phyloP scores from a whole-genome alignment of 2,113 vertebrate genomes.

The Ctenomys sociabilis region DNA sequence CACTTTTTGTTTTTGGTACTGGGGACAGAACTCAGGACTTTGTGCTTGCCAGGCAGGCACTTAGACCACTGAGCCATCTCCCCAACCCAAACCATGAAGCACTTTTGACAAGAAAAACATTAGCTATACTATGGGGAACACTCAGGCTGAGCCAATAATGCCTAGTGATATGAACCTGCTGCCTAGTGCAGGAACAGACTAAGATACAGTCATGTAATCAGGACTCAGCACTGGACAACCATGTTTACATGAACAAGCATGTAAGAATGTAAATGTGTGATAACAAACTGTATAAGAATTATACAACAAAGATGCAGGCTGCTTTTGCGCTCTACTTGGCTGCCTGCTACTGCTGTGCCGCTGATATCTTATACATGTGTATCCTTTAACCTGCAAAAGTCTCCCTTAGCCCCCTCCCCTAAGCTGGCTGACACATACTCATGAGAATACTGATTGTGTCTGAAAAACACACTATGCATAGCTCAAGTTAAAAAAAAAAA shows the following conservation, averaged over 20 bases:
- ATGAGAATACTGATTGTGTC: background rate
- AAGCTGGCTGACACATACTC: background rate
- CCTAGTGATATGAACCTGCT: background rate
- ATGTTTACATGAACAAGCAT: background rate
- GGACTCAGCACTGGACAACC: background rate
- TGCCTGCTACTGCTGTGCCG: background rate
- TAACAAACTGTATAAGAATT: background rate
- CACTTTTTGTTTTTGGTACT: background rate
- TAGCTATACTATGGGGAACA: background rate
- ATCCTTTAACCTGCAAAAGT: background rate
- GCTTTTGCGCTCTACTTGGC: background rate
- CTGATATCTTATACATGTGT: background rate
- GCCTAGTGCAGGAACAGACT: background rate
- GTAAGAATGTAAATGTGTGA: background rate
- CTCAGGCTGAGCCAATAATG: background rate
- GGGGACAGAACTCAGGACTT: no score
- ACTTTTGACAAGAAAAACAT: conserved; percentile 18
- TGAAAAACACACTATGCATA: background rate
- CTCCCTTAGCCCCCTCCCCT: background rate
- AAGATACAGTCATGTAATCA: background rate
- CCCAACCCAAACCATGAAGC: background rate
- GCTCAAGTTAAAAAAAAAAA: no score
- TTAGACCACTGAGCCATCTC: no score
- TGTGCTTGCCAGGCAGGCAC: no score
- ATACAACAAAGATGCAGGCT: background rate